These are phyloP conservation scores for Carapus acus DNA, from an alignment of 2,797 vertebrate species.

Conservation along the genomic window DNA sequence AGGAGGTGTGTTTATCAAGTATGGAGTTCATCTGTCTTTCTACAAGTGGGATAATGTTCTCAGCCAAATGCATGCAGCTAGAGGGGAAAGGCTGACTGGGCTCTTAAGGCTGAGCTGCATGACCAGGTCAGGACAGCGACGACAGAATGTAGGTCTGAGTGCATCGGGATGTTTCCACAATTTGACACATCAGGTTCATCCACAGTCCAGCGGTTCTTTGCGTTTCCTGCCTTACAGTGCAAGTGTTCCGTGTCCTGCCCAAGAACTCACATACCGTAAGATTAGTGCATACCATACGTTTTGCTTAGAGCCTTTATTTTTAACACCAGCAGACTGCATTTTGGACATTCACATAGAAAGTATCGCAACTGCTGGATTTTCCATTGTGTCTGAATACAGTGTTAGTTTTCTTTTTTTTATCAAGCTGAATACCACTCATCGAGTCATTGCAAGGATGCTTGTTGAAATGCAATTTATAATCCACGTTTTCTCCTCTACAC, in stretches of 20 bases:
- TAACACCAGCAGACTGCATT: constrained; percentile 27
- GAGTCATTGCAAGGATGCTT: constrained; percentile 1
- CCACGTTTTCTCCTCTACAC: constrained; percentile 33
- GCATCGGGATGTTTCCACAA: constrained; percentile 42
- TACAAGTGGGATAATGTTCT: not conserved
- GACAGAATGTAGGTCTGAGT: constrained; percentile 38
- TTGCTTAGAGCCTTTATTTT: constrained; percentile 27
- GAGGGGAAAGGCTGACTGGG: not conserved
- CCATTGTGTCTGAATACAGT: constrained; percentile 10
- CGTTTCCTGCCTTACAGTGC: constrained; percentile 47
- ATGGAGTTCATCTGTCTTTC: constrained; percentile 25
- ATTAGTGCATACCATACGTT: constrained; percentile 41
- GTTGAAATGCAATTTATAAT: constrained; percentile 16
- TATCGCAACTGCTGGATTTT: constrained; percentile 6
- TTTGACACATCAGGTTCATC: constrained; percentile 52
- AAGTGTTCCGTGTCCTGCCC: constrained; percentile 63
- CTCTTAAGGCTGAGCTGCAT: constrained; percentile 21
- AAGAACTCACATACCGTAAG: constrained; percentile 47
- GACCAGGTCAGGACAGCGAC: constrained; percentile 21
- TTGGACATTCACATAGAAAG: constrained; percentile 25
- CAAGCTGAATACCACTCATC: constrained; percentile 5
- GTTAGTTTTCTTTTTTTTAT: constrained; percentile 33
- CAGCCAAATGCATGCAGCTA: constrained; percentile 12
- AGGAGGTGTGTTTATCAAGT: constrained; percentile 16
- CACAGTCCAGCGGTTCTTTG: constrained; percentile 60